Base-by-base conservation (phyloP, 2,797 vertebrate genomes). In the Chromis chromis region DNA sequence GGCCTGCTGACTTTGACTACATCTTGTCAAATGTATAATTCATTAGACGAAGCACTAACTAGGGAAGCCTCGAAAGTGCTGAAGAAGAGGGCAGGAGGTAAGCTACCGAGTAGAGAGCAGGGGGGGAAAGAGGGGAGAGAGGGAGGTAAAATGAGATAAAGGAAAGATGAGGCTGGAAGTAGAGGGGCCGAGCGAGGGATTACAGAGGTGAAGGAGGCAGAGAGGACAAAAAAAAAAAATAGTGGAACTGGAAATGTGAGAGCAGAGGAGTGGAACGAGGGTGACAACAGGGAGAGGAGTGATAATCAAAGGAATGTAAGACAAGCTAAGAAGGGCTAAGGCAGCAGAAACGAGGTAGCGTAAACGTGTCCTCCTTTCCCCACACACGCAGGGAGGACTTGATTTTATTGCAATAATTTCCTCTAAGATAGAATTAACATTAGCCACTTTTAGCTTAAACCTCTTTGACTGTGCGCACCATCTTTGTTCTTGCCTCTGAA, bases 1-100 rank as follows among this genome's bases (percentile, higher is more conserved):
- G 60, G 85, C 86, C 88, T 85, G 89, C 92, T 93, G 91, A 92
- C 91, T 92, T 91, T 86, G 86, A 91, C 90, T 88, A 89, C 89
- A 89, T 93, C 91, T 84, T 87, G 83, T 79, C 88, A 74, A 85
- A 94, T 95, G 86, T 88, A 93, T 95, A 91, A 94, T 95, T 94
- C 85, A 95, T 93, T 83, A 74, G 75, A 82, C 86, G 76, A 65
- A 75, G 83, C 86, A 89, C 84, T 93, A 92, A 92, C 87, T 84
- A 90, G 81, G 73, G 88, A 79, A 82, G 84, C 83, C 86, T 89
- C 42, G 64, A 89, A 90, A 91, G 88, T 82, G 81, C 89, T 85
- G 89, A 88, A 82, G 91, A 90, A 75, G 76, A 82, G 79, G 70
- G 63, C 70, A 79, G 76, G 16, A 70, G 74, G 78, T 83, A 83